Evolutionary conservation across 2,797 vertebrate species (phyloP).

Genomic region (Pipistrellus nathusii): DNA sequence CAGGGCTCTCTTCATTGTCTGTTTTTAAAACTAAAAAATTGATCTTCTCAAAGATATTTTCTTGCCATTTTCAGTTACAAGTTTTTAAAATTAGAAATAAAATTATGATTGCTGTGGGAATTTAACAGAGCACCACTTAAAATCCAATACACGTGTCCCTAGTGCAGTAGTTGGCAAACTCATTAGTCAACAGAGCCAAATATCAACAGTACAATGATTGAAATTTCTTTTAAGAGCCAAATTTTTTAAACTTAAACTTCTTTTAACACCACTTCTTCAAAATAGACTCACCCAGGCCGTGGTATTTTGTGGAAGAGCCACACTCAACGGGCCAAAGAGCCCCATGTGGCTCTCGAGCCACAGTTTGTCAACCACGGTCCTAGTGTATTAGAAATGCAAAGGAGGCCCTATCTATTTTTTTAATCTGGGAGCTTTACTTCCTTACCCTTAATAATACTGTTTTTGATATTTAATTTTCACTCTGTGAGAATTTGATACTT

Average conservation of each 20-base stretch:
- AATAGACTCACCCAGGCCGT: too few species aligned
- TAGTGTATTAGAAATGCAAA: background rate
- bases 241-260: too few species aligned
- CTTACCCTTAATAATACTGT: background rate
- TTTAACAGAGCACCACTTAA: background rate
- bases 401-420: background rate
- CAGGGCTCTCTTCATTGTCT: background rate
- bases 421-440: background rate
- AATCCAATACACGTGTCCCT: background rate
- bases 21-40: background rate
- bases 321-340: too few species aligned
- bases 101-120: background rate
- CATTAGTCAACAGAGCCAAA: too few species aligned
- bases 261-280: too few species aligned
- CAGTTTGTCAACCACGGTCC: background rate
- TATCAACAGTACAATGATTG: too few species aligned
- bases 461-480: background rate
- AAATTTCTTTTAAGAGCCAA: too few species aligned
- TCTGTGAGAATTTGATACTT: background rate
- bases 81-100: background rate
- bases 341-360: too few species aligned
- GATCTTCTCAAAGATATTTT: background rate
- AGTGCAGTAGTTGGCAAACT: background rate
- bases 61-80: slow-evolving; percentile 7
- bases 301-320: too few species aligned